Evolutionary conservation across 2,888 invertebrate species (phyloP), one percentile per base, ranked within the genome.

Genomic region (Halictus ligatus): DNA sequence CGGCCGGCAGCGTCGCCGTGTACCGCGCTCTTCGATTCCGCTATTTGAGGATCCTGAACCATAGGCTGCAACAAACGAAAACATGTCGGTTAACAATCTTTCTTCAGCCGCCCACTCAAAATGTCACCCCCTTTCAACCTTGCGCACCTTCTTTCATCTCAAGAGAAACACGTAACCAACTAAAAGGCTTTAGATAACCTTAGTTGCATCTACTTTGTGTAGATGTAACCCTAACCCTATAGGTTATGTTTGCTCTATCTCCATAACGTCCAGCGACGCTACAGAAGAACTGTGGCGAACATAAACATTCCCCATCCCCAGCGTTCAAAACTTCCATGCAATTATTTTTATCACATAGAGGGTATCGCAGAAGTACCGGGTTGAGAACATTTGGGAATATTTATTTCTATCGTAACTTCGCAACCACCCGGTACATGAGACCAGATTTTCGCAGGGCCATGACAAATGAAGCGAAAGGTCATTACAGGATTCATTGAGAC

Each of bases 31-130:
- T 80, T 91, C 88, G 83, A 91, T 80, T 91, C 84, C 88, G 91
- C 92, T 94, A 94, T 94, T 94, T 95, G 93, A 94, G 93, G 92
- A 92, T 91, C 83, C 90, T 93, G 86, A 91, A 92, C 91, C 92
- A 92, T 92, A 91, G 85, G 91, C 93, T 95, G 92, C 21, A 94
- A 94, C 84, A 77, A 40, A 10, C 13, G 15, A 12, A 43, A 43
- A 43, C 43, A 43, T 0, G n/a, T 40, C 5, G 21, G 21, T 40
- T 40, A 69, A 40, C 5, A 5, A 69, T 40, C 21, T 3, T 69
- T 12, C 21, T 2, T 1, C 5, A 58, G 58, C n/a, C 25, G 5
- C n/a, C 1, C 4, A 5, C 25, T n/a, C 12, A 2, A 12, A 12
- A n/a, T n/a, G 10, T 10, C 7, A 58, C 58, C n/a, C 12, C 12